These are phyloP conservation scores for Lampropteryx suffumata DNA, from an alignment of 2,888 invertebrate genomes.

Conservation along the genomic window DNA sequence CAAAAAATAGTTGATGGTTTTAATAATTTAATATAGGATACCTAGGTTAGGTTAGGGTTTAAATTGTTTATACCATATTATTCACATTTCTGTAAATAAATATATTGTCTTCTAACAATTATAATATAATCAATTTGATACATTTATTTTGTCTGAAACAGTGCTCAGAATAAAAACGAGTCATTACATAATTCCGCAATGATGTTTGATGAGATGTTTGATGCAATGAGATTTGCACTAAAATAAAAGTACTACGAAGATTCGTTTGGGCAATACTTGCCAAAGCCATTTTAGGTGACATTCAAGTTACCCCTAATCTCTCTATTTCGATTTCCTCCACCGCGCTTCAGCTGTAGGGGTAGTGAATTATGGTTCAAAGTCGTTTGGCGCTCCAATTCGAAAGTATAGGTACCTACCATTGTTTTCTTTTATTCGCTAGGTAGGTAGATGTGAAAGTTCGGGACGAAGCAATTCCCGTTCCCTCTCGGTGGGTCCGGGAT, in stretches of 20 bases:
- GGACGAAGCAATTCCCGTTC: conserved; percentile 34
- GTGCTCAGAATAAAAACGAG: no score
- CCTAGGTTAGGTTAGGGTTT: no score
- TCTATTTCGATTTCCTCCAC: conserved; percentile 13
- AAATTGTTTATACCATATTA: no score
- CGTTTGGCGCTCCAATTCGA: conserved; percentile 1
- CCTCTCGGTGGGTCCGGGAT: conserved; percentile 26
- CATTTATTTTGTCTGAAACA: no score
- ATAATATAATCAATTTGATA: no score
- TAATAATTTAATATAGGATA: no score
- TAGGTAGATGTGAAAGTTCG: conserved; percentile 39
- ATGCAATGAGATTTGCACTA: conserved; percentile 2
- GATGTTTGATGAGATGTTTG: no score
- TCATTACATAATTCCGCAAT: no score
- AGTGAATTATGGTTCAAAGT: conserved; percentile 7
- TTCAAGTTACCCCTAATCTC: conserved; percentile 25
- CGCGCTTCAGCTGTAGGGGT: neutral
- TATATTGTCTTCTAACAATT: no score
- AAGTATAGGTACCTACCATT: conserved; percentile 29
- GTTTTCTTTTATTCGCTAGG: conserved; percentile 37
- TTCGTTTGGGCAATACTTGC: conserved; percentile 14
- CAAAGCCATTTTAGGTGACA: conserved; percentile 23
- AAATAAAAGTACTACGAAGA: conserved; percentile 12
- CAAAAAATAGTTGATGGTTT: no score
- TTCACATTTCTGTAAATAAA: no score